Evolutionary conservation across 2,797 vertebrate genomes (phyloP), one percentile per base, ranked within the genome.

Genomic region (Chaetodon trifasciatus): DNA sequence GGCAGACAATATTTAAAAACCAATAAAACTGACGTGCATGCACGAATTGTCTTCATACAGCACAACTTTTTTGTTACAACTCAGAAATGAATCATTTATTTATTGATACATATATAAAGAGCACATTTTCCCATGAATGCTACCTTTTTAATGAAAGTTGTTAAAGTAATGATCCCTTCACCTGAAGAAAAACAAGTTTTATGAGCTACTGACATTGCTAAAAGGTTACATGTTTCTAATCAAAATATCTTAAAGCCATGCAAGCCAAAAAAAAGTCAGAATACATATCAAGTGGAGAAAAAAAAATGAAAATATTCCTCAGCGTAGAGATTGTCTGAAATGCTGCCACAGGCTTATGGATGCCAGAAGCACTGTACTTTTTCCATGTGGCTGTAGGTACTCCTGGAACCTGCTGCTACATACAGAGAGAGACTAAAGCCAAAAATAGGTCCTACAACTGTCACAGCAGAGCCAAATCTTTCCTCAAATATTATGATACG

Each of bases 191-290:
- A 53, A 17, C 11, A 39, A 35, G 77, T 66, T 90, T 81, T 70
- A 70, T 3, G 65, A 58, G 82, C 67, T 77, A 23, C 60, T 56
- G 64, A 70, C 42, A 46, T 75, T 58, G 53, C 69, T 70, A 61
- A 60, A 77, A 81, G 78, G 71, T 79, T 76, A 10, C 13, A 76
- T 83, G 69, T 56, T 91, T 84, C 44, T 77, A 84, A 87, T 86
- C 35, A 79, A 81, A 82, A 78, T 57, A 79, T 88, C 79, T 78
- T 67, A 61, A 76, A 85, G 66, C 70, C 72, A 70, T 39, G 53
- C 21, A 60, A 67, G 74, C 70, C 83, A 74, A 86, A 66, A 77
- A 74, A 71, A 77, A 66, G 60, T 82, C 67, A 79, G 50, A 77
- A 58, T 49, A 44, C 32, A 74, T 47, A 82, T 86, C 64, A 81